Base-by-base conservation (phyloP, 2,113 vertebrate genomes). In the Cacatua alba region DNA sequence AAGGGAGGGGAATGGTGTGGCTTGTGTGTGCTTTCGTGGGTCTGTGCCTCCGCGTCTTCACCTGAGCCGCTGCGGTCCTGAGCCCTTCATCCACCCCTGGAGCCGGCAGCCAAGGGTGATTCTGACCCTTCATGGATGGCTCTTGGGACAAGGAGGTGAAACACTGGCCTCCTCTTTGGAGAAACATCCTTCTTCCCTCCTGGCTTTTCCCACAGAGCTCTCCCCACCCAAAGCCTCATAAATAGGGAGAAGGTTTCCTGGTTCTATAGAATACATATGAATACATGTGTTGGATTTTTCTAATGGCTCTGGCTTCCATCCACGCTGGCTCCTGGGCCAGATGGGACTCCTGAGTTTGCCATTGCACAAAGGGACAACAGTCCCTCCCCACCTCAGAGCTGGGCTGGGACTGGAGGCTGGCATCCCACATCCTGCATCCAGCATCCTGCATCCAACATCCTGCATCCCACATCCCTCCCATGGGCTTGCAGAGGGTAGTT, bases 351-450 rank as follows among this genome's bases (percentile, higher is more conserved):
- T 21, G 15, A 24, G 43, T 26, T 17, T 64, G 33, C 35, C 13
- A 0, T 33, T 9, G 4, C 17, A 5, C 0, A 0, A 10, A 19
- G 43, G 33, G 44, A 19, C 9, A 8, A 16, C 31, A 35, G 43
- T 31, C 17, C 52, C 12, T 71, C 13, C 20, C 13, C 3, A 0
- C 26, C 29, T 43, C 1, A 0, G 11, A 70, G 35, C 33, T 51
- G 46, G 35, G 11, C 75, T 60, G 55, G 37, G 46, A 48, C 55
- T 35, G 26, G 69, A 77, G 41, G n/a, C 63, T 53, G 90, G 10
- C 3, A 2, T 85, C 70, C 49, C 12, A 37, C 37, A 37, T 37
- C 37, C 37, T 37, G 2, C 46, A 17, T 52, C n/a, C 53, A 9
- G 14, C 29, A 21, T 78, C 59, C 37, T 20, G 11, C 49, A 19